Conservation (phyloP, 2,113 vertebrate genomes). For the Salvelinus namaycush region DNA sequence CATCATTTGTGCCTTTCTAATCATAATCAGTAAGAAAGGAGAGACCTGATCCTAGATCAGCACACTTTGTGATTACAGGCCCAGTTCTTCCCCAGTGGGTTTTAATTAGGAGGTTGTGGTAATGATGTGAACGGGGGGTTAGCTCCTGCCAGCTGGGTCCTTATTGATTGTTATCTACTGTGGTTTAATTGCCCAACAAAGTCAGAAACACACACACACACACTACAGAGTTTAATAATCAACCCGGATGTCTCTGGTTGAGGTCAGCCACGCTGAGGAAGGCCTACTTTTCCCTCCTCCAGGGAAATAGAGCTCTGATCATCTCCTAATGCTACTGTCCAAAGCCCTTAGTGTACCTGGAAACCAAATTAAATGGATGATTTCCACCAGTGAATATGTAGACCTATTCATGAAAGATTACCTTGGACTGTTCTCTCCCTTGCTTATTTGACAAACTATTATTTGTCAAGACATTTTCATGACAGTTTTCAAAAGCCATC, state of each 20-base stretch:
- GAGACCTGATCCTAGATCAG: background rate
- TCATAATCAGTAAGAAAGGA: background rate
- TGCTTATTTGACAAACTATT: no score
- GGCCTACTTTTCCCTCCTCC: background rate
- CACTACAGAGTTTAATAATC: background rate
- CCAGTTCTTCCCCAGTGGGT: background rate
- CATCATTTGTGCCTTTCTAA: background rate
- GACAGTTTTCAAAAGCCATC: no score
- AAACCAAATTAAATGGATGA: no score
- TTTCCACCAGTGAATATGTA: no score
- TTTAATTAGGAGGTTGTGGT: background rate
- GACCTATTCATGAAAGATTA: no score
- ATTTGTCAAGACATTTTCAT: no score
- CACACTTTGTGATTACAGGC: background rate
- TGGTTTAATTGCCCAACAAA: background rate
- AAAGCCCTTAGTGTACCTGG: no score
- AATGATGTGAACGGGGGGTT: background rate
- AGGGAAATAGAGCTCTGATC: no score
- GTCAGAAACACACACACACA: background rate
- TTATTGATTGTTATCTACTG: conserved; percentile 17
- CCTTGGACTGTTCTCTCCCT: no score
- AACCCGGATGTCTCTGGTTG: background rate
- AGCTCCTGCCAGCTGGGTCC: conserved; percentile 3
- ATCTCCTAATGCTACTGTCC: no score
- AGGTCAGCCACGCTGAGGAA: background rate